phyloP scores from a whole-genome alignment of 92 coral and sea anemone genomes.

The Epizoanthus illoricatus region DNA sequence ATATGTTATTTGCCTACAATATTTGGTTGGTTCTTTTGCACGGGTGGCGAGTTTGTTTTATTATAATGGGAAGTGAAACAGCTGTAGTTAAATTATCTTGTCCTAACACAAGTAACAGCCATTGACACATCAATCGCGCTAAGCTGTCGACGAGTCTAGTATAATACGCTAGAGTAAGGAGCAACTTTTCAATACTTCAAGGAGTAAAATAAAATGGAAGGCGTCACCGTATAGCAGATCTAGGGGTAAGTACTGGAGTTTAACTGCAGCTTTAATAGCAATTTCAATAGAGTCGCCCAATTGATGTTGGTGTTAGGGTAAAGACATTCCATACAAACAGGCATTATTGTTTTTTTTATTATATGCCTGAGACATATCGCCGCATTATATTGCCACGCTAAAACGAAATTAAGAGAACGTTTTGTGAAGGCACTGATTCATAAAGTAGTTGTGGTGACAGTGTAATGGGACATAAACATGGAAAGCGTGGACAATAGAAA shows the following conservation, averaged over 20 bases:
- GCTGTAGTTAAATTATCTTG: not conserved
- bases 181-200: not conserved
- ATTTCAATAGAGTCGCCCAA: not conserved
- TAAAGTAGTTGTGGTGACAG: slow-evolving; percentile 26
- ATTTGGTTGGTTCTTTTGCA: slow-evolving; percentile 26
- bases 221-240: not conserved
- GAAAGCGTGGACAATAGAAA: slow-evolving; percentile 28
- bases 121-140: not conserved
- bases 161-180: not conserved
- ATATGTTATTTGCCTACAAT: not conserved
- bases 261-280: not conserved
- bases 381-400: slow-evolving; percentile 19
- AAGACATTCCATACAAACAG: too few relatives aligned
- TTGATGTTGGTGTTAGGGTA: not conserved
- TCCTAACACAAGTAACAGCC: not conserved
- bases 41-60: slow-evolving; percentile 28
- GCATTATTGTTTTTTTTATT: too few relatives aligned
- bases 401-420: slow-evolving; percentile 34
- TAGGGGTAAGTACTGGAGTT: not conserved
- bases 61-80: not conserved
- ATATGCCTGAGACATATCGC: too few relatives aligned
- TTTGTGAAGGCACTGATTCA: slow-evolving; percentile 7
- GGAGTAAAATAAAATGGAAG: not conserved
- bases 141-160: too few relatives aligned
- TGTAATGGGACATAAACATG: slow-evolving; percentile 37